Evolutionary conservation across 2,888 invertebrate genomes (phyloP), one percentile per base, ranked within the genome.

Genomic region (Ophioninae sp.): DNA sequence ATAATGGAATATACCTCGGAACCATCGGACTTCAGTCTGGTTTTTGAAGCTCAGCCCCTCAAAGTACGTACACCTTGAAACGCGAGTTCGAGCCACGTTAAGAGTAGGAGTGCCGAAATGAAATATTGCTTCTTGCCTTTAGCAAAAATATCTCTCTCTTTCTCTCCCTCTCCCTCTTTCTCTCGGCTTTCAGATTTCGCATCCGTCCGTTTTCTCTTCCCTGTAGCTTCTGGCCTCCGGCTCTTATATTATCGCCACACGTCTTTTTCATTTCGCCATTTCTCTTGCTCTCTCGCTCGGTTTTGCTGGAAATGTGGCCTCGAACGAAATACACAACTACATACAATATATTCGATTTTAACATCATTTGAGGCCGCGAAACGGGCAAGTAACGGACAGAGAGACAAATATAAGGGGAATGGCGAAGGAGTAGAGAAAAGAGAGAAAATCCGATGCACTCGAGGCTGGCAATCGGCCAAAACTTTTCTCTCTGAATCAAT

Each of bases 401-500:
- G 21, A 37, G 37, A 30, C 23, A n/a, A n/a, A 7, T 17, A 13
- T 10, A 39, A 23, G 20, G 59, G 41, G 20, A 61, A 44, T n/a
- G 6, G 17, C 5, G 41, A 61, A 39, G 20, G 0, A 37, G 39
- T 8, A 10, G 6, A 39, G 13, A 30, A 44, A 41, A 59, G 23
- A 73, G 44, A 50, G 23, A 23, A 37, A 56, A 44, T 37, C 20
- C 7, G 61, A 59, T 20, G 41, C 69, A 78, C 74, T 59, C 81
- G 81, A 69, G 75, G 62, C 79, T 86, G 87, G 86, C 86, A 74
- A 74, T 73, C 64, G 69, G 86, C 87, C 87, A 87, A 81, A 86
- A 81, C 83, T 86, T 83, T 78, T 69, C 84, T 85, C 85, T 86
- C 86, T 86, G 85, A 87, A 87, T 87, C 87, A 87, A 87, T 87